Percentiles rank a stretch among this genome's conserved stretches.
Conservation (phyloP, 2,113 vertebrate species). For the Apaloderma vittatum region DNA sequence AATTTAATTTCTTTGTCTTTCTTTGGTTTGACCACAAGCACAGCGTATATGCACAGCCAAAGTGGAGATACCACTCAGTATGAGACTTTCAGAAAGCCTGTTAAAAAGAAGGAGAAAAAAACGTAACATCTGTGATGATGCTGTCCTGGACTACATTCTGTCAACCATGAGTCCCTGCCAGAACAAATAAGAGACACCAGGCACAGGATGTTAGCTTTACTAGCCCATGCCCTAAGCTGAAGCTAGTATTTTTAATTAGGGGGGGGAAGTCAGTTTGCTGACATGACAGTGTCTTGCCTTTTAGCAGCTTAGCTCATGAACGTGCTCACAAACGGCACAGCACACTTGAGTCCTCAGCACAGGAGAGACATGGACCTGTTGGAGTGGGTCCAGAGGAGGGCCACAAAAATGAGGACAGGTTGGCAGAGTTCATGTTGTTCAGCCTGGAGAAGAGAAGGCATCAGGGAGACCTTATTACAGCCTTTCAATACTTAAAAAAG, state of each 20-base stretch:
- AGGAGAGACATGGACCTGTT: neutral
- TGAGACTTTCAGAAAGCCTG: neutral
- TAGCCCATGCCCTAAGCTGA: neutral
- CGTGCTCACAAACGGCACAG: neutral
- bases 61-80: neutral
- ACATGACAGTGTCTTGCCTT: neutral
- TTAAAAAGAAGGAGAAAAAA: neutral
- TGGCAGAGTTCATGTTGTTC: neutral
- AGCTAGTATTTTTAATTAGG: neutral
- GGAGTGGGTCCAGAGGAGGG: neutral
- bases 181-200: neutral
- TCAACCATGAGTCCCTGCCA: neutral
- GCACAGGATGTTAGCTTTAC: neutral
- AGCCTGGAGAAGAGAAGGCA: neutral
- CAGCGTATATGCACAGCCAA: neutral
- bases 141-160: neutral
- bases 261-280: neutral
- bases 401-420: neutral
- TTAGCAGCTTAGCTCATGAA: neutral
- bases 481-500: neutral
- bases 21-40: neutral
- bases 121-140: neutral
- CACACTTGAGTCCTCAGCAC: neutral
- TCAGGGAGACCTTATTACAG: rapidly evolving
- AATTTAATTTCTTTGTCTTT: neutral